Evolutionary conservation across 2,113 vertebrate species (phyloP).

Genomic region (Hydrolagus affinis): DNA sequence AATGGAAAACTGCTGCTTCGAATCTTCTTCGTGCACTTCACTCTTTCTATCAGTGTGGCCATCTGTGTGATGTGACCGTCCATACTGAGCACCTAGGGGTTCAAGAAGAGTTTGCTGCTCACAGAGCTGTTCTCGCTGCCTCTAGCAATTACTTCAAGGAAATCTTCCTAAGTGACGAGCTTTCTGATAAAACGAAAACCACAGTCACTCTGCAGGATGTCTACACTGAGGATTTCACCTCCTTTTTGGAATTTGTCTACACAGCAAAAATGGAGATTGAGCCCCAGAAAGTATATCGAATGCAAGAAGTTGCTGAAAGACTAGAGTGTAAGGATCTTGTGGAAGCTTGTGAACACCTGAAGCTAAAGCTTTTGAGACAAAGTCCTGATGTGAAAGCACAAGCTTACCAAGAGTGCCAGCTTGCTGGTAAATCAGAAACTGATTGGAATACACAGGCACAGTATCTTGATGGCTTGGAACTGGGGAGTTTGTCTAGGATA

Average conservation of each 20-base stretch:
- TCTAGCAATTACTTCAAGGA: conserved; percentile 56
- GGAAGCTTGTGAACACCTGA: conserved; percentile 48
- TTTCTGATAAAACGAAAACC: conserved; percentile 39
- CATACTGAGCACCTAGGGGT: conserved; percentile 43
- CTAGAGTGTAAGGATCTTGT: conserved; percentile 52
- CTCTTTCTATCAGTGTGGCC: conserved; percentile 42
- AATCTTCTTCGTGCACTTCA: conserved; percentile 49
- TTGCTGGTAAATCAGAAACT: not conserved
- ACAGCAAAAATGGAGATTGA: conserved; percentile 49
- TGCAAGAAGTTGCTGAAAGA: conserved; percentile 45
- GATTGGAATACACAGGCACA: conserved; percentile 17
- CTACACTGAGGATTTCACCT: conserved; percentile 48
- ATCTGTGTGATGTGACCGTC: conserved; percentile 47
- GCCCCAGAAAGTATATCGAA: conserved; percentile 42
- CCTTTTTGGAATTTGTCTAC: conserved; percentile 54
- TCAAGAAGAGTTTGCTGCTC: conserved; percentile 49
- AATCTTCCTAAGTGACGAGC: conserved; percentile 47
- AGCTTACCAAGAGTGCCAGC: not conserved
- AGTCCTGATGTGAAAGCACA: conserved; percentile 37
- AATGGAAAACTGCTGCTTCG: conserved; percentile 47
- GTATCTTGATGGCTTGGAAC: conserved; percentile 1
- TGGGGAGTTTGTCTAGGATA: conserved; percentile 32
- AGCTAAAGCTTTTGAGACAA: not conserved
- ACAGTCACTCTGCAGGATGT: conserved; percentile 47
- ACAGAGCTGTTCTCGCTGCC: conserved; percentile 51